phyloP scores from a whole-genome alignment of 2,888 invertebrate genomes.

The Saturnia pavonia region DNA sequence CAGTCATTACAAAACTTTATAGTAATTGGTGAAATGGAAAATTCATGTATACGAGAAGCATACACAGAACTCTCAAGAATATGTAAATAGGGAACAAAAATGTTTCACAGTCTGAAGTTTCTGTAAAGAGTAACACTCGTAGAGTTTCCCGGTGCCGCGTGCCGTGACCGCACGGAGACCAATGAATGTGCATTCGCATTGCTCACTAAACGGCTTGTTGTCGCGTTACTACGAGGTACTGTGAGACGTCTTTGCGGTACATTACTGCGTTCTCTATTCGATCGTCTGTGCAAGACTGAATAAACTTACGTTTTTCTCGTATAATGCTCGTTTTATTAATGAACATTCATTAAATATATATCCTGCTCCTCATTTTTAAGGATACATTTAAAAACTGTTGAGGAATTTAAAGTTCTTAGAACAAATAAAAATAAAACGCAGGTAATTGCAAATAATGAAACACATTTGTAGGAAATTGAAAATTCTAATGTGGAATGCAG shows the following conservation, averaged over 20 bases:
- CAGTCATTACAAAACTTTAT: neutral
- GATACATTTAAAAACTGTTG: too few relatives aligned
- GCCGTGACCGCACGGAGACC: too few relatives aligned
- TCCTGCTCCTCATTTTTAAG: too few relatives aligned
- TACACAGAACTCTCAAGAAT: neutral
- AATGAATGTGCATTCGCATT: neutral
- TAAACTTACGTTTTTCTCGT: conserved; percentile 58
- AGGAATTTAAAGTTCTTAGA: too few relatives aligned
- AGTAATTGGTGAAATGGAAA: neutral
- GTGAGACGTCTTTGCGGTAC: neutral
- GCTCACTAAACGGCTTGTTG: neutral
- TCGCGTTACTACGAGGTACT: neutral
- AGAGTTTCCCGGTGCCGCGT: neutral
- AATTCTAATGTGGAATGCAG: too few relatives aligned
- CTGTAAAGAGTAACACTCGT: neutral
- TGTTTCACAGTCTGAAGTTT: neutral
- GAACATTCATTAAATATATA: neutral
- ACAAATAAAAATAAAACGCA: too few relatives aligned
- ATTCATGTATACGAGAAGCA: neutral
- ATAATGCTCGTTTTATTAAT: conserved; percentile 34
- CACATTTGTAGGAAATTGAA: too few relatives aligned
- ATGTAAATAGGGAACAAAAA: neutral
- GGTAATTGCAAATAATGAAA: too few relatives aligned
- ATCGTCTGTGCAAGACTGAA: conserved; percentile 65
- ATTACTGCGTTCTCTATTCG: conserved; percentile 36